Conservation (phyloP, 2,797 vertebrate genomes). For the Onychomys leucogaster region DNA sequence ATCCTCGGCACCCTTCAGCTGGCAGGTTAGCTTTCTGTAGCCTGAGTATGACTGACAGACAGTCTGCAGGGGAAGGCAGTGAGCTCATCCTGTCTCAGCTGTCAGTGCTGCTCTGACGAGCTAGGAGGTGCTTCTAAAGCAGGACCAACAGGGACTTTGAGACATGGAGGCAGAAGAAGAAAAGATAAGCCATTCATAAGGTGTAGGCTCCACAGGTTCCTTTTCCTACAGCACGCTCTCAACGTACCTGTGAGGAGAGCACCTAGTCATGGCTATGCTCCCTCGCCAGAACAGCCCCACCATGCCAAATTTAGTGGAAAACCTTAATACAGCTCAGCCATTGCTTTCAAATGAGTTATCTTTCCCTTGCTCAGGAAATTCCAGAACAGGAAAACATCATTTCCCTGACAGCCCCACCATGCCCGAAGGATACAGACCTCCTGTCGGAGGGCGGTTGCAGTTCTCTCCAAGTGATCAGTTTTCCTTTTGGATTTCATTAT, state of each 20-base stretch:
- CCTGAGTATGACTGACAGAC: conserved; percentile 23
- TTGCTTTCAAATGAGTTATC: conserved; percentile 14
- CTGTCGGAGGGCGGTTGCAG: conserved; percentile 92
- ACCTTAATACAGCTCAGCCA: not conserved
- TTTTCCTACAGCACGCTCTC: not conserved
- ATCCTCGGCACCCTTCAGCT: conserved; percentile 16
- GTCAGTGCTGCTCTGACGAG: conserved; percentile 48
- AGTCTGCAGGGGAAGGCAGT: not conserved
- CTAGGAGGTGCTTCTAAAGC: conserved; percentile 34
- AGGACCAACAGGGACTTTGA: conserved; percentile 38
- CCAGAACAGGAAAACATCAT: conserved; percentile 22
- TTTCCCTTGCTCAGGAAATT: not conserved
- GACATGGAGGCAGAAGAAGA: not conserved
- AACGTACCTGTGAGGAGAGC: not conserved
- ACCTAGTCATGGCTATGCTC: not conserved
- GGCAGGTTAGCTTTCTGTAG: conserved; percentile 8
- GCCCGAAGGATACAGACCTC: conserved; percentile 89
- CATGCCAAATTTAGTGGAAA: not conserved
- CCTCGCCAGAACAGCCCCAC: not conserved
- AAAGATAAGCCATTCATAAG: not conserved
- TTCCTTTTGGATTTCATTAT: conserved; percentile 92
- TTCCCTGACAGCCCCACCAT: not conserved
- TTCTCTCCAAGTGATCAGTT: conserved; percentile 95
- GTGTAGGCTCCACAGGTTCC: not conserved
- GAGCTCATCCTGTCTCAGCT: conserved; percentile 13